Conservation (phyloP, 2,888 invertebrate genomes). For the Scaptodrosophila latifasciaeformis region DNA sequence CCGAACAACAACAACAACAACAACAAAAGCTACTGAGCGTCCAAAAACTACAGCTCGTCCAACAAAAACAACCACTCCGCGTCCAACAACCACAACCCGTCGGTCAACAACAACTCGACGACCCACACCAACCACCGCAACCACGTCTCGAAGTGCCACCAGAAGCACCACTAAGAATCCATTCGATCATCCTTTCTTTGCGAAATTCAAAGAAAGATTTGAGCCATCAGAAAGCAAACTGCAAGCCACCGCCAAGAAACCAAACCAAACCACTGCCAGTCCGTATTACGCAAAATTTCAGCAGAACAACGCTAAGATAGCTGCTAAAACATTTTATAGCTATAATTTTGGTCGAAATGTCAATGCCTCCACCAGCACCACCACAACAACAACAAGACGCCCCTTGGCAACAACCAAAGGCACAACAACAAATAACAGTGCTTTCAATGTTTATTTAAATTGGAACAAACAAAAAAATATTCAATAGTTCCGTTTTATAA, state of each 20-base stretch:
- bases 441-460: constrained; percentile 27
- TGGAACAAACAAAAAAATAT: constrained; percentile 22
- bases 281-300: constrained; percentile 48
- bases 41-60: not conserved
- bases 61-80: constrained; percentile 8
- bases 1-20: constrained; percentile 2
- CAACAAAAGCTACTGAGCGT: no score
- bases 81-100: not conserved
- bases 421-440: constrained; percentile 7
- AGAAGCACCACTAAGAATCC: constrained; percentile 28
- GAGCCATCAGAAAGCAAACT: constrained; percentile 3
- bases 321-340: constrained; percentile 41
- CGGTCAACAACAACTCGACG: constrained; percentile 3
- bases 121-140: constrained; percentile 35
- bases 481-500: no score
- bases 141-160: not conserved
- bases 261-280: constrained; percentile 33
- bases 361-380: constrained; percentile 8
- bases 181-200: constrained; percentile 48
- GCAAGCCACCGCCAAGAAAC: not conserved
- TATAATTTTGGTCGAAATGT: constrained; percentile 40
- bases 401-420: constrained; percentile 21
- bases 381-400: constrained; percentile 13
- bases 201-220: constrained; percentile 40
- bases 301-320: constrained; percentile 39